phyloP scores from a whole-genome alignment of 2,888 invertebrate species.

The Caenorhabditis sinica region DNA sequence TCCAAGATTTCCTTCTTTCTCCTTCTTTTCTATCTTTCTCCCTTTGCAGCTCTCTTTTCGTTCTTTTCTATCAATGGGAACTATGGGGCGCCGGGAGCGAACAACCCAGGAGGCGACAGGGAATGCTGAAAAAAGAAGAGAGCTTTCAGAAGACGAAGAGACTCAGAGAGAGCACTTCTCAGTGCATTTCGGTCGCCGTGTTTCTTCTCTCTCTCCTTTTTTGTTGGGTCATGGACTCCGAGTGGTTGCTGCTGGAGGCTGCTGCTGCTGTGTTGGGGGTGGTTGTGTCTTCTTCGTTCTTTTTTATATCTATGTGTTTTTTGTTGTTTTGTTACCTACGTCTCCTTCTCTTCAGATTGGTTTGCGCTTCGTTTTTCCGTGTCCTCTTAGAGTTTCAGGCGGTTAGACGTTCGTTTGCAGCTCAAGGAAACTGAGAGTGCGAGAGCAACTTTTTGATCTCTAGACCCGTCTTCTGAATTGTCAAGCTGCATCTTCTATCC shows the following conservation, averaged over 20 bases:
- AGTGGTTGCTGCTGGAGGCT: constrained; percentile 17
- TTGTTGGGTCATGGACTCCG: constrained; percentile 1
- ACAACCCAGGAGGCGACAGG: constrained; percentile 1
- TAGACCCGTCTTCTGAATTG: neutral
- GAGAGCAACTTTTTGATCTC: neutral
- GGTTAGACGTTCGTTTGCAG: constrained; percentile 20
- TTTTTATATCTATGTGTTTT: constrained; percentile 16
- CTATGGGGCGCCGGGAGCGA: constrained; percentile 32
- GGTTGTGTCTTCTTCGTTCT: neutral
- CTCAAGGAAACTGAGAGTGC: neutral
- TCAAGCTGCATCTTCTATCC: too few relatives aligned
- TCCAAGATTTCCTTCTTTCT: constrained; percentile 15
- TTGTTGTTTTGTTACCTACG: constrained; percentile 32
- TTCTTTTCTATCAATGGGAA: constrained; percentile 32
- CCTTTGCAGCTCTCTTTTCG: constrained; percentile 23
- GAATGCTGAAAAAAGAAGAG: neutral
- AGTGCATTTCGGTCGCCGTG: constrained; percentile 22
- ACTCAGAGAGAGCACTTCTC: constrained; percentile 11
- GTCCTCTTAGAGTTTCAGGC: constrained; percentile 1
- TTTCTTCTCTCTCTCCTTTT: constrained; percentile 18
- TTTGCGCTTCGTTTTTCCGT: constrained; percentile 16
- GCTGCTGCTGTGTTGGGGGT: constrained; percentile 1
- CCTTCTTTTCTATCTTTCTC: constrained; percentile 33
- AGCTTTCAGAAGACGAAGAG: neutral
- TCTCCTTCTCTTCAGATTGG: constrained; percentile 8